Evolutionary conservation across 2,888 invertebrate species (phyloP), one percentile per base, ranked within the genome.

Genomic region (Yponomeuta evonymella): DNA sequence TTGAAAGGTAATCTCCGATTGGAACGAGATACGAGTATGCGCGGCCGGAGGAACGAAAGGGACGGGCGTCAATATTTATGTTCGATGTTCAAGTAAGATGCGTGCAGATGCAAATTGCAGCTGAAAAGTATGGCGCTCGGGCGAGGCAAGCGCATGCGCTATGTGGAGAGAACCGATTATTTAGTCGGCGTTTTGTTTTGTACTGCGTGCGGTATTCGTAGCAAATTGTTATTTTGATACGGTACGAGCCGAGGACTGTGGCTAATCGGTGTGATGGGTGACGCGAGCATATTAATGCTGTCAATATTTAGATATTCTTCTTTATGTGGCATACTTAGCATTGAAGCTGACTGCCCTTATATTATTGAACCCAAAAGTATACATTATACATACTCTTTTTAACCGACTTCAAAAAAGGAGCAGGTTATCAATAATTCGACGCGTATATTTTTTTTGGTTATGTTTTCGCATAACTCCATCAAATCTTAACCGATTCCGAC

Each of bases 211-310:
- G 78, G 80, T 78, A 81, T 80, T 81, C 76, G 75, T 75, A 80
- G 83, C 83, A 86, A 70, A 88, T 87, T 86, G 86, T 84, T 83
- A 79, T 79, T 87, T 86, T 83, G 84, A 83, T 84, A 85, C 82
- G 82, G 83, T 83, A 78, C 78, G 75, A 79, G 78, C 63, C 70
- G 33, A 33, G 62, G 63, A 63, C 23, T 70, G 43, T 70, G 65
- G 64, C 70, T 64, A 48, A 65, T 65, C 48, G 36, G 43, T 48
- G 63, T 70, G 64, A 48, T 63, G 70, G 70, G 23, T 29, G 36
- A n/a, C n/a, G 48, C n/a, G 29, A 29, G 33, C 51, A 23, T 67
- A 12, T 68, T 30, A 68, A 30, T 68, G 68, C 30, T 68, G 68
- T 68, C 30, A 68, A 12, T 68, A 68, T 68, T 68, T 68, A 51